phyloP scores from a whole-genome alignment of 2,113 vertebrate genomes.

The Manacus vitellinus region DNA sequence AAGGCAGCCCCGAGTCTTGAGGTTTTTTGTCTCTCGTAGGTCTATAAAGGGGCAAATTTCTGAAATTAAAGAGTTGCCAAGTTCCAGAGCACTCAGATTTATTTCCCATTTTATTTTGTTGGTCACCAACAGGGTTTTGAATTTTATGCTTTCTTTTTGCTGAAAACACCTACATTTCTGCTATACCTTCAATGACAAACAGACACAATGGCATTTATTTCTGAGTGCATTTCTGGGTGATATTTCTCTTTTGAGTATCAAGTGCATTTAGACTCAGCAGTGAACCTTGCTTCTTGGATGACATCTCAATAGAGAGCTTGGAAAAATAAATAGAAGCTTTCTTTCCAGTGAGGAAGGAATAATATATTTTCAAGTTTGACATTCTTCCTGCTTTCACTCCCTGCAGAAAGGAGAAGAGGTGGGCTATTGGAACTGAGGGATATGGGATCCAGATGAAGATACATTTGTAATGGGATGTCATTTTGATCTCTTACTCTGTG shows the following conservation, averaged over 20 bases:
- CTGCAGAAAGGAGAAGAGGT: background rate
- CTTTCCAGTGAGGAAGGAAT: constrained; percentile 25
- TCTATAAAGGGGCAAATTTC: background rate
- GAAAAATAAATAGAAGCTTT: constrained; percentile 55
- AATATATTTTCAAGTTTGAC: constrained; percentile 9
- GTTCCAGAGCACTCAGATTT: background rate
- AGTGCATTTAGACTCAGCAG: constrained; percentile 15
- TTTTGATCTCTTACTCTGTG: background rate
- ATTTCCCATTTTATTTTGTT: background rate
- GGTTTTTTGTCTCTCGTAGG: background rate
- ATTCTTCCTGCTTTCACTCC: background rate
- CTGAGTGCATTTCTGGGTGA: background rate
- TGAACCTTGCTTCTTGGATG: constrained; percentile 32
- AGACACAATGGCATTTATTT: background rate
- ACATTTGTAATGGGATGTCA: background rate
- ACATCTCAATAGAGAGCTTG: constrained; percentile 41
- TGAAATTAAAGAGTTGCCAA: background rate
- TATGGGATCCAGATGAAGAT: background rate
- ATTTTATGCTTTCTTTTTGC: background rate
- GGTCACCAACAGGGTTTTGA: background rate
- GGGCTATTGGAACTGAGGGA: background rate
- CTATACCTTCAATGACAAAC: background rate
- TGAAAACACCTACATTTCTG: background rate
- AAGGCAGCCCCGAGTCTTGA: background rate
- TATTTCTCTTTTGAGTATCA: constrained; percentile 23